phyloP scores from a whole-genome alignment of 2,113 vertebrate genomes.

The Austrofundulus limnaeus region DNA sequence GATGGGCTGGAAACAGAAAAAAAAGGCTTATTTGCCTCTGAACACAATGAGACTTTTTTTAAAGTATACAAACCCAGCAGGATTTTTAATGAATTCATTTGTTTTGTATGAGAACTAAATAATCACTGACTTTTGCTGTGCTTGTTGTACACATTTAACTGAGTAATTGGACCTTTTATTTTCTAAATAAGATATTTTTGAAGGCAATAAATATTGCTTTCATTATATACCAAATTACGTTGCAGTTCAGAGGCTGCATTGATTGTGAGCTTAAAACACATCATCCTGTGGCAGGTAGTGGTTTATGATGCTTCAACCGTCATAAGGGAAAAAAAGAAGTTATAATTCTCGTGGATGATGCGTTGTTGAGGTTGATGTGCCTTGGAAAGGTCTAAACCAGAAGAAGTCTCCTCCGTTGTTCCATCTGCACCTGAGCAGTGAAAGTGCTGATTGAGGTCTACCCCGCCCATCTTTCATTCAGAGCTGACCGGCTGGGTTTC shows the following conservation, averaged over 20 bases:
- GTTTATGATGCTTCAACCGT: neutral
- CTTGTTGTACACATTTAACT: too few species aligned
- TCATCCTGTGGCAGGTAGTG: neutral
- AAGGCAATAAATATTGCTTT: too few species aligned
- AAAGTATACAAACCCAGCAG: too few species aligned
- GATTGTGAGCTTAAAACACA: neutral
- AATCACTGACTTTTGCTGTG: too few species aligned
- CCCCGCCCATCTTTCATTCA: slow-evolving; percentile 21
- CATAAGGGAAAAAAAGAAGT: neutral
- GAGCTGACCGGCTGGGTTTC: slow-evolving; percentile 52
- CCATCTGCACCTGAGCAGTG: slow-evolving; percentile 19
- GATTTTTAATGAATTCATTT: too few species aligned
- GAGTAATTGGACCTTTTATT: too few species aligned
- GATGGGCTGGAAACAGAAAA: too few species aligned
- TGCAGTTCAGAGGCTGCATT: too few species aligned
- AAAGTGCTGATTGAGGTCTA: slow-evolving; percentile 57
- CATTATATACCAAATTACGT: too few species aligned
- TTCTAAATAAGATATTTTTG: too few species aligned
- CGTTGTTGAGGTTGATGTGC: neutral
- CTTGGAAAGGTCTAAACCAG: neutral
- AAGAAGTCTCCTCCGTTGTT: slow-evolving; percentile 8
- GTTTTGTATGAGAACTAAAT: too few species aligned
- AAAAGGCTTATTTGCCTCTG: neutral
- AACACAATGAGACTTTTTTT: neutral
- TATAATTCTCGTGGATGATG: neutral